A percentile compares a stretch with the other conserved stretches of the same genome.
phyloP scores from a whole-genome alignment of 2,113 vertebrate genomes.

The Speoplatyrhinus poulsoni region DNA sequence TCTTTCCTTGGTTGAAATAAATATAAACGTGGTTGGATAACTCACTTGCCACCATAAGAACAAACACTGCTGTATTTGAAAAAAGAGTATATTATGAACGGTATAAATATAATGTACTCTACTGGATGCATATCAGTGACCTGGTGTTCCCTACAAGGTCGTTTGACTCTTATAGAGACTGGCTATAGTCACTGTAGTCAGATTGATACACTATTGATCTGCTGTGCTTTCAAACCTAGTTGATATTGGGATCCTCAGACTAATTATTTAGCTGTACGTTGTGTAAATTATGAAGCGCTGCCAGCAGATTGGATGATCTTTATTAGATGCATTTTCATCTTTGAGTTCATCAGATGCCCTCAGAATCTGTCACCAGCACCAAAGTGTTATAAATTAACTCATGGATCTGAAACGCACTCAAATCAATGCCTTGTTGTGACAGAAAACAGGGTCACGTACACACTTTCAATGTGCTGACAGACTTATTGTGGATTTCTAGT shows the following conservation, averaged over 20 bases:
- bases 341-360: slow-evolving; percentile 46
- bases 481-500: slow-evolving; percentile 53
- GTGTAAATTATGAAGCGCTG: slow-evolving; percentile 59
- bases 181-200: slow-evolving; percentile 57
- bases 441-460: slow-evolving; percentile 4
- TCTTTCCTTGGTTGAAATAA: too few relatives aligned
- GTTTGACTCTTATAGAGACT: slow-evolving; percentile 40
- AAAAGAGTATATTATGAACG: slow-evolving; percentile 11
- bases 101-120: slow-evolving; percentile 29
- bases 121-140: slow-evolving; percentile 27
- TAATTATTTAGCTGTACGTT: slow-evolving; percentile 62
- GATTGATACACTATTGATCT: slow-evolving; percentile 69
- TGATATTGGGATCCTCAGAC: slow-evolving; percentile 61
- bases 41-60: too few relatives aligned
- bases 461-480: background rate
- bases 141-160: slow-evolving; percentile 54
- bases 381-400: slow-evolving; percentile 59
- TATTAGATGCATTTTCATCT: slow-evolving; percentile 53
- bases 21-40: too few relatives aligned
- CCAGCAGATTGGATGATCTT: slow-evolving; percentile 59
- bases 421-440: slow-evolving; percentile 55
- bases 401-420: slow-evolving; percentile 41
- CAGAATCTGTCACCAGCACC: slow-evolving; percentile 34
- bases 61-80: slow-evolving; percentile 12
- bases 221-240: slow-evolving; percentile 60